These are phyloP conservation scores for Pluvianellus socialis DNA, from an alignment of 2,113 vertebrate species.

Conservation along the genomic window DNA sequence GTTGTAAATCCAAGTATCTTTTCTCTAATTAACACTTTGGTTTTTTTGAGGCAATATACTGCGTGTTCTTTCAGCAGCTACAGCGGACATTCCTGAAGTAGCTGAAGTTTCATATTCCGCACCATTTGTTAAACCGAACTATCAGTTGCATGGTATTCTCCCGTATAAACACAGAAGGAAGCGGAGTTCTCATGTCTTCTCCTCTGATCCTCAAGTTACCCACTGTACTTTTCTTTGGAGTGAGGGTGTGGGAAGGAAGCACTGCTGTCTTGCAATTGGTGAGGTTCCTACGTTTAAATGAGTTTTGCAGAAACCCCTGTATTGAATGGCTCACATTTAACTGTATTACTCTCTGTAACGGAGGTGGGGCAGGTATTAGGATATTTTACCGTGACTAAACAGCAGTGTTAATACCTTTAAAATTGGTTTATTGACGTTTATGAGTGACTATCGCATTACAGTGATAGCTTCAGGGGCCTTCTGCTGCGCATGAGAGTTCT, in stretches of 20 bases:
- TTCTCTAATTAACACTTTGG: not conserved
- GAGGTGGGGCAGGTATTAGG: not conserved
- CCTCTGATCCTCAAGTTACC: not conserved
- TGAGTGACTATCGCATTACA: not conserved
- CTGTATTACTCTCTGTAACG: not conserved
- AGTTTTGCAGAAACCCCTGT: not conserved
- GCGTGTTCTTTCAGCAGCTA: not conserved
- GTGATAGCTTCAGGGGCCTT: constrained; percentile 30
- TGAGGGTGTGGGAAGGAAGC: not conserved
- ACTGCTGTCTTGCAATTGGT: not conserved
- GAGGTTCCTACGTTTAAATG: not conserved
- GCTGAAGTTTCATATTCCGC: not conserved
- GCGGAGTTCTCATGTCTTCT: not conserved
- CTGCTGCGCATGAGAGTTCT: not conserved
- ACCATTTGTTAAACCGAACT: not conserved
- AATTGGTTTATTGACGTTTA: constrained; percentile 23
- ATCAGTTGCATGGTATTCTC: not conserved
- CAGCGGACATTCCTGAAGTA: not conserved
- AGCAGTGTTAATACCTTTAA: constrained; percentile 16
- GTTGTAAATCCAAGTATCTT: not conserved
- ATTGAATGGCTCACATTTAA: not conserved
- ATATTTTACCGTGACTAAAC: constrained; percentile 12
- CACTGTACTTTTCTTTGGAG: not conserved
- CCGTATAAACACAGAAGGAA: not conserved
- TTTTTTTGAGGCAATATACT: not conserved